Percentiles rank a stretch among this genome's conserved stretches.
Conservation (phyloP, 23 tunicate genomes). For the Styela clava region DNA sequence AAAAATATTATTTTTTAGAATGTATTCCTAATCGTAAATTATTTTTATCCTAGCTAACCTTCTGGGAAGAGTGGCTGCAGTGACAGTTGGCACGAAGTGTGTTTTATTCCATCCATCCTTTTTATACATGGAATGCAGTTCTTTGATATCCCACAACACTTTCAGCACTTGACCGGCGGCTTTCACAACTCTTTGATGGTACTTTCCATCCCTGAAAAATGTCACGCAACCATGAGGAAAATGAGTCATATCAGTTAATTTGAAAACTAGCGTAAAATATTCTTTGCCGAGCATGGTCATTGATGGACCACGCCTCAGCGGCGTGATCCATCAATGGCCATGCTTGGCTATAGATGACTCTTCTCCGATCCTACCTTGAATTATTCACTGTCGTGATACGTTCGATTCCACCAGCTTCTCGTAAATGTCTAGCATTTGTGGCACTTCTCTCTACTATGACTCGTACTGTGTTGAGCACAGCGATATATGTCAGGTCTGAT, state of each 20-base stretch:
- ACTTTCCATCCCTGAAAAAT: conserved; percentile 60
- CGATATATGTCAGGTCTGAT: conserved; percentile 78
- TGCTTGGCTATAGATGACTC: too few relatives aligned
- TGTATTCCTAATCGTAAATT: too few relatives aligned
- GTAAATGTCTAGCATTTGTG: conserved; percentile 52
- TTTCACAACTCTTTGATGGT: conserved; percentile 64
- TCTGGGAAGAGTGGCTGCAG: conserved; percentile 73
- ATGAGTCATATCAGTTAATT: not conserved
- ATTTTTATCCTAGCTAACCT: too few relatives aligned
- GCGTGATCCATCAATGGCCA: too few relatives aligned
- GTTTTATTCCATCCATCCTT: conserved; percentile 94
- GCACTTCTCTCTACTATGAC: conserved; percentile 62
- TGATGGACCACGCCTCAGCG: too few relatives aligned
- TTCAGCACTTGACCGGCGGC: conserved; percentile 74
- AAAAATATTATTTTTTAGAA: too few relatives aligned
- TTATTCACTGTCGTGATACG: conserved; percentile 85
- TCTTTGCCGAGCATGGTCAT: not conserved
- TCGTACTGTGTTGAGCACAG: conserved; percentile 83
- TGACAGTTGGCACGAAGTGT: conserved; percentile 80
- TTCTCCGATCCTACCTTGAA: too few relatives aligned
- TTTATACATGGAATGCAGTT: conserved; percentile 44
- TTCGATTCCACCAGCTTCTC: conserved; percentile 84
- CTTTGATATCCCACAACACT: conserved; percentile 78
- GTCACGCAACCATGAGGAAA: too few relatives aligned
- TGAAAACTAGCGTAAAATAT: not conserved